These are phyloP conservation scores for human (Homo sapiens) DNA, from an alignment of 2,113 vertebrate species.

Conservation along the genomic window DNA sequence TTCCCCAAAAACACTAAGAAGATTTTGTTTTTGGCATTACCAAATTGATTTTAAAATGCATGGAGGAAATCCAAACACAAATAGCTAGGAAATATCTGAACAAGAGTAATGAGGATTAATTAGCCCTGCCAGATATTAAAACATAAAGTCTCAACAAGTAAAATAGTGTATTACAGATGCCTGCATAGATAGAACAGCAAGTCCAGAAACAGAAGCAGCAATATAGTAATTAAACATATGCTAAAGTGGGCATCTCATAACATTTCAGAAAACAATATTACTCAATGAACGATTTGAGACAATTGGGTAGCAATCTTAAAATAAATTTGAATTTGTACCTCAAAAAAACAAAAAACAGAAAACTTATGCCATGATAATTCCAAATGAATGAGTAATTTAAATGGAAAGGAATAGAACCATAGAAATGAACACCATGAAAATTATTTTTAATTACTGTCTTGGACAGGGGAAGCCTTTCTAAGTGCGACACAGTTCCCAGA, in stretches of 20 bases:
- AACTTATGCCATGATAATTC: background rate
- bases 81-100: background rate
- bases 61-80: background rate
- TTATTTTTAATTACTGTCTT: conserved; percentile 33
- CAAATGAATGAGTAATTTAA: background rate
- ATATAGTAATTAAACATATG: background rate
- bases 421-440: background rate
- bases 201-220: background rate
- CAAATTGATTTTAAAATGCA: conserved; percentile 36
- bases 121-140: background rate
- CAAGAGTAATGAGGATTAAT: background rate
- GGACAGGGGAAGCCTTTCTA: background rate
- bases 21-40: background rate
- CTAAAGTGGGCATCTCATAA: background rate
- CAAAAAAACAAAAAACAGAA: background rate
- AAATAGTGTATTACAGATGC: background rate
- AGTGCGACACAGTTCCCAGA: background rate
- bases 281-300: background rate
- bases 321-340: background rate
- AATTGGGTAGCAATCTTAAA: background rate
- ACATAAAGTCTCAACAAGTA: background rate
- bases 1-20: background rate
- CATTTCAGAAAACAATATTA: background rate
- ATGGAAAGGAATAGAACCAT: background rate
- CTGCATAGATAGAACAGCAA: background rate